phyloP scores from a whole-genome alignment of 2,113 vertebrate species.

The Zootoca vivipara region DNA sequence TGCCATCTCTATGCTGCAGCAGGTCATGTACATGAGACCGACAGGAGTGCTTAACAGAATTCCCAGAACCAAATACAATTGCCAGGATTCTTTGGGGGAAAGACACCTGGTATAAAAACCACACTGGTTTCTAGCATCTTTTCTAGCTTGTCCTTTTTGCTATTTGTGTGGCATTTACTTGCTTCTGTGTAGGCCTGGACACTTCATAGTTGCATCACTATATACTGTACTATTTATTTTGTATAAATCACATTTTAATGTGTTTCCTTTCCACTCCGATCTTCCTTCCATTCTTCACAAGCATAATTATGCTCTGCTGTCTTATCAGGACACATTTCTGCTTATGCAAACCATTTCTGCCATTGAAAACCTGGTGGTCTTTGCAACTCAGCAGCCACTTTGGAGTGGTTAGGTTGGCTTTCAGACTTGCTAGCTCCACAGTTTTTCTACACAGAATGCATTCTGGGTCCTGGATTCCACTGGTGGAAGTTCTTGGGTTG shows the following conservation, averaged over 20 bases:
- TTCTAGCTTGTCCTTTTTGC: background rate
- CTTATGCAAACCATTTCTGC: background rate
- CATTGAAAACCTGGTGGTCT: background rate
- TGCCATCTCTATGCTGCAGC: no score
- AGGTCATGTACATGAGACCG: no score
- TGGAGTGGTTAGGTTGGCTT: conserved; percentile 8
- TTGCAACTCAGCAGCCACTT: background rate
- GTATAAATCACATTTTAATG: background rate
- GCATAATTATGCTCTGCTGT: background rate
- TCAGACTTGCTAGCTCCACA: conserved; percentile 5
- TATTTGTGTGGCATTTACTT: background rate
- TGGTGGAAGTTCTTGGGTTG: conserved; percentile 13
- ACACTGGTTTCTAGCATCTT: background rate
- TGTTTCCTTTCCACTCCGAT: background rate
- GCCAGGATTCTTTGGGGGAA: background rate
- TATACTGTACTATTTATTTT: background rate
- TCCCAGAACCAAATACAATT: background rate
- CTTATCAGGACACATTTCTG: conserved; percentile 1
- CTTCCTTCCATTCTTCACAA: background rate
- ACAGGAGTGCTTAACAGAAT: no score
- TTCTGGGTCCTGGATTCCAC: background rate
- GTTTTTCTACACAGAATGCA: background rate
- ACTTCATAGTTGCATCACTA: background rate
- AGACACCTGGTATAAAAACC: background rate
- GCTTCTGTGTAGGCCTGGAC: background rate